Evolutionary conservation across 2,797 vertebrate species (phyloP).

Genomic region (Acrocephalus scirpaceus): DNA sequence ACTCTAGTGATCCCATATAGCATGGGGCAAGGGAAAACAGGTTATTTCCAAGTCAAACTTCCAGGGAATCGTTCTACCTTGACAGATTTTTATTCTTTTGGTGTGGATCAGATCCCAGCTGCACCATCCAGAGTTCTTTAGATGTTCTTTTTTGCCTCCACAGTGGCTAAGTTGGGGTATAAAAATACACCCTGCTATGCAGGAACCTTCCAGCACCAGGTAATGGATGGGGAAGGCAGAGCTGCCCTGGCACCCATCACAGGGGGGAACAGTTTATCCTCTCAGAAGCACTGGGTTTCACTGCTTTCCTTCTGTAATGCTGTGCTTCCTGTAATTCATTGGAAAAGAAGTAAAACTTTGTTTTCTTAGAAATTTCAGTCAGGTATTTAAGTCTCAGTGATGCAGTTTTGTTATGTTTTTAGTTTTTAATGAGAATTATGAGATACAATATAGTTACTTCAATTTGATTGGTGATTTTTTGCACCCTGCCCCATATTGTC

Average conservation of each 20-base stretch:
- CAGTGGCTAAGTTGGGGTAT: neutral
- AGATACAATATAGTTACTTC: neutral
- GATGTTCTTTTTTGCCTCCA: neutral
- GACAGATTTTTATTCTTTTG: neutral
- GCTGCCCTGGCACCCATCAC: rapidly evolving
- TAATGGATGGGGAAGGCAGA: neutral
- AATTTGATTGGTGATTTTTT: neutral
- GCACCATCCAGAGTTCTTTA: neutral
- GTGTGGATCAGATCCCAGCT: neutral
- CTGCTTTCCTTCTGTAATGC: neutral
- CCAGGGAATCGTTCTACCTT: neutral
- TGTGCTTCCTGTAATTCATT: neutral
- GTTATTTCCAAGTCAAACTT: neutral
- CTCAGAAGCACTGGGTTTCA: neutral
- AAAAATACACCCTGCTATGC: neutral
- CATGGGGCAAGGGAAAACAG: neutral
- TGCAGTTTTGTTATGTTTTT: neutral
- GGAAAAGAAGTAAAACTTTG: neutral
- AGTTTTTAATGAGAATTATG: neutral
- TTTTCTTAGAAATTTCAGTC: neutral
- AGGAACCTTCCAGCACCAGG: neutral
- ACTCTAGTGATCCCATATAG: neutral
- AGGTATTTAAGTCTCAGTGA: neutral
- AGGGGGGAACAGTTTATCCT: neutral
- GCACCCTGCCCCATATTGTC: neutral